A percentile compares a stretch with the other conserved stretches of the same genome.
Evolutionary conservation across 2,113 vertebrate genomes (phyloP).

Genomic region (Vidua chalybeata): DNA sequence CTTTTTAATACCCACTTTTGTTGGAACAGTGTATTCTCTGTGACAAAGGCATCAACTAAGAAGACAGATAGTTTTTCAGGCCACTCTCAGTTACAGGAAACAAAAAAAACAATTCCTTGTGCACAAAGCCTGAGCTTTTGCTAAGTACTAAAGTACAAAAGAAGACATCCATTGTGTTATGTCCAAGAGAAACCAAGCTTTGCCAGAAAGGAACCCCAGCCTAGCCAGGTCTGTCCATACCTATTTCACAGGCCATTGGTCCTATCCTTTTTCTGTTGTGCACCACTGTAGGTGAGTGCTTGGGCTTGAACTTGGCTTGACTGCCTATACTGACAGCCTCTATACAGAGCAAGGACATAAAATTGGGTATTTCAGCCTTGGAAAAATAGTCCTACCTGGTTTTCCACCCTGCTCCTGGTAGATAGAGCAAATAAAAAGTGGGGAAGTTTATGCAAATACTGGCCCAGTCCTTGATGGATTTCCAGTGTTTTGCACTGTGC

Average conservation of each 20-base stretch:
- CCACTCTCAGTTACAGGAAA: not conserved
- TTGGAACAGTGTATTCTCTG: not conserved
- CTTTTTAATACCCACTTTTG: not conserved
- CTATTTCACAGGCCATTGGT: slow-evolving; percentile 37
- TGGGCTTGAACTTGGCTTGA: not conserved
- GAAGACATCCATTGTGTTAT: not conserved
- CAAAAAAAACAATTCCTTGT: not conserved
- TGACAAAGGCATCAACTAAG: not conserved
- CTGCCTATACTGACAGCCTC: not conserved
- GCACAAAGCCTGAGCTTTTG: not conserved
- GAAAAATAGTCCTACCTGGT: not conserved
- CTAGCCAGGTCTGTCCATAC: not conserved
- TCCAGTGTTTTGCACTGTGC: not conserved
- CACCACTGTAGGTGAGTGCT: not conserved
- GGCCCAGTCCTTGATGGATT: not conserved
- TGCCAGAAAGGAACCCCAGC: not conserved
- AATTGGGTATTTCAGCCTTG: not conserved
- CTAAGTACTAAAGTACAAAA: not conserved
- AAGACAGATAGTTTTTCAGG: not conserved
- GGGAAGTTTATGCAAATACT: not conserved
- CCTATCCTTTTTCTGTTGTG: not conserved
- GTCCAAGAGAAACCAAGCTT: not conserved
- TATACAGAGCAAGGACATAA: not conserved
- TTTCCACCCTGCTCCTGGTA: not conserved
- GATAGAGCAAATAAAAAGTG: not conserved